Conservation (phyloP, 2,797 vertebrate genomes). For the Threskiornis aethiopicus region DNA sequence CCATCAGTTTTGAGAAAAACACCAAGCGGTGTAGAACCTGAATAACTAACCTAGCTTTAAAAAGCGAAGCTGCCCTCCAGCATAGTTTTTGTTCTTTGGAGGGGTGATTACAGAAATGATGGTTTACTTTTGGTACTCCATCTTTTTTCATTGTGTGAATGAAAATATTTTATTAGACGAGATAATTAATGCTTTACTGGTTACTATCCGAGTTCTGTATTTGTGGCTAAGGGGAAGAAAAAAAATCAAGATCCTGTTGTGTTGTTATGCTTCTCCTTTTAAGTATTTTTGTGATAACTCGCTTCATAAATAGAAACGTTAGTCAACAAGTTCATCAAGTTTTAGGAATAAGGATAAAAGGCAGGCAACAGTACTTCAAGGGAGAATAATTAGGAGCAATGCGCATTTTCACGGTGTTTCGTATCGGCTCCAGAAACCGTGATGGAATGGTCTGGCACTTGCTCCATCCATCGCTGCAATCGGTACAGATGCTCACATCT, state of each 20-base stretch:
- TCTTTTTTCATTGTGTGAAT: not conserved
- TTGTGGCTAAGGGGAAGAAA: not conserved
- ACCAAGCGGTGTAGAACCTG: not conserved
- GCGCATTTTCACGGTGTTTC: not conserved
- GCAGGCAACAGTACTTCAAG: not conserved
- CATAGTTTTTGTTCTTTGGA: not conserved
- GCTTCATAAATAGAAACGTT: not conserved
- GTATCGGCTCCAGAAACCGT: accelerated
- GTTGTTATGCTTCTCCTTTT: not conserved
- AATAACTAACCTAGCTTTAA: not conserved
- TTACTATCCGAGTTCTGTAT: not conserved
- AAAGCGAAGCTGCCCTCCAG: not conserved
- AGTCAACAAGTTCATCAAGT: not conserved
- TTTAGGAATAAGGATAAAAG: not conserved
- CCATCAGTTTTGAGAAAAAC: not conserved
- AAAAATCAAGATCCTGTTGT: not conserved
- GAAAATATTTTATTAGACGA: not conserved
- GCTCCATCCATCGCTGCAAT: not conserved
- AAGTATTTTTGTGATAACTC: not conserved
- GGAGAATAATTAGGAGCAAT: not conserved
- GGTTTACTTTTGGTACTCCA: not conserved
- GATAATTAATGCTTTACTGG: not conserved
- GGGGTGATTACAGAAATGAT: not conserved
- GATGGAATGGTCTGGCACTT: not conserved
- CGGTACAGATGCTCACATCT: not conserved